phyloP scores from a whole-genome alignment of 2,888 invertebrate species.

The Acleris sparsana region DNA sequence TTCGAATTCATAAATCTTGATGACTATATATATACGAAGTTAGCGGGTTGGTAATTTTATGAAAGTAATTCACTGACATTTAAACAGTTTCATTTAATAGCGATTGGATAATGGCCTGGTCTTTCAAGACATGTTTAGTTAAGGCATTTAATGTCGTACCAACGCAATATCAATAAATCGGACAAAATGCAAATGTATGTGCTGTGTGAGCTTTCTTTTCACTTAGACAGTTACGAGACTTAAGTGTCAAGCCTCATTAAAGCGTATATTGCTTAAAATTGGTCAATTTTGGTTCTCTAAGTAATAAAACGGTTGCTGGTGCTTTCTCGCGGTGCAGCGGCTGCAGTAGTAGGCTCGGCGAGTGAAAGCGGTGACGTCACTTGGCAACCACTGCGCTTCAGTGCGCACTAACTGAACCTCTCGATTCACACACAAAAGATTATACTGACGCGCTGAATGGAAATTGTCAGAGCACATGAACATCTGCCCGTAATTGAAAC shows the following conservation, averaged over 20 bases:
- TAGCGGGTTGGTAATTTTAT: no score
- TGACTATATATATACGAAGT: no score
- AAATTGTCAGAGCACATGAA: slow-evolving; percentile 18
- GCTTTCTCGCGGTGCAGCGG: slow-evolving; percentile 70
- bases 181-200: slow-evolving; percentile 3
- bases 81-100: not conserved
- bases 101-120: not conserved
- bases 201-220: slow-evolving; percentile 25
- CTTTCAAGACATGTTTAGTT: slow-evolving; percentile 1
- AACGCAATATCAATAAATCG: slow-evolving; percentile 22
- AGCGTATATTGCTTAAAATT: slow-evolving; percentile 34
- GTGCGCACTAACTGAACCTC: slow-evolving; percentile 39
- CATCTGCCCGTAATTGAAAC: slow-evolving; percentile 23
- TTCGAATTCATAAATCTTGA: no score
- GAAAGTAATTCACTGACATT: no score
- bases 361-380: slow-evolving; percentile 76
- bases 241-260: slow-evolving; percentile 24
- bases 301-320: slow-evolving; percentile 52
- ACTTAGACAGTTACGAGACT: slow-evolving; percentile 23
- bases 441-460: slow-evolving; percentile 11
- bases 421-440: slow-evolving; percentile 17
- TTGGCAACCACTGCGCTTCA: slow-evolving; percentile 54
- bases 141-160: slow-evolving; percentile 6
- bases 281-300: slow-evolving; percentile 32
- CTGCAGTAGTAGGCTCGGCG: slow-evolving; percentile 39